phyloP scores from a whole-genome alignment of 2,113 vertebrate genomes.

The Esox niger region DNA sequence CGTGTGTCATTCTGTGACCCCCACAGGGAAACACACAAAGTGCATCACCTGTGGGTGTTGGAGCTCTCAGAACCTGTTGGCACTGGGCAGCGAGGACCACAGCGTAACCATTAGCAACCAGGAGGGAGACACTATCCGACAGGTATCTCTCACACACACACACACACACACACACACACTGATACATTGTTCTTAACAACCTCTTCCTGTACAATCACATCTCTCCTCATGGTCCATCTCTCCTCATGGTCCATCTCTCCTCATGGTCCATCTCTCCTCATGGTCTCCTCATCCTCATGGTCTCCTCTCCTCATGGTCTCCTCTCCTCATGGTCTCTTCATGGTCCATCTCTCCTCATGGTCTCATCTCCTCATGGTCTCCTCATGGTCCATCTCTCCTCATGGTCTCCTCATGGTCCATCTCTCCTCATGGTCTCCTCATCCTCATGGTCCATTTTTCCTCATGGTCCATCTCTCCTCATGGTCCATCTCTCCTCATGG shows the following conservation, averaged over 20 bases:
- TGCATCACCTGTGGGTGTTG: conserved; percentile 94
- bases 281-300: too few species aligned
- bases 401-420: too few species aligned
- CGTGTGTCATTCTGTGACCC: too few species aligned
- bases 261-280: too few species aligned
- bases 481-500: too few species aligned
- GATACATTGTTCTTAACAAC: neutral
- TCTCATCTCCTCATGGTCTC: neutral
- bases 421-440: conserved; percentile 53
- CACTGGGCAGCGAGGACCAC: conserved; percentile 92
- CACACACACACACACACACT: neutral
- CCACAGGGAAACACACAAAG: conserved; percentile 91
- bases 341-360: too few species aligned
- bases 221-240: too few species aligned
- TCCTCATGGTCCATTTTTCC: neutral
- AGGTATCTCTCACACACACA: conserved; percentile 71
- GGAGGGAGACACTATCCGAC: conserved; percentile 93
- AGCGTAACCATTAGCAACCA: conserved; percentile 91
- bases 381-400: too few species aligned
- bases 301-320: too few species aligned
- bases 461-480: neutral
- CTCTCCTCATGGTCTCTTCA: neutral
- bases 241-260: too few species aligned
- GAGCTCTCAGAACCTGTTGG: conserved; percentile 90
- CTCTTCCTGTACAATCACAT: too few species aligned